Evolutionary conservation across 2,797 vertebrate species (phyloP).

Genomic region (Acrossocheilus wenchowensis): DNA sequence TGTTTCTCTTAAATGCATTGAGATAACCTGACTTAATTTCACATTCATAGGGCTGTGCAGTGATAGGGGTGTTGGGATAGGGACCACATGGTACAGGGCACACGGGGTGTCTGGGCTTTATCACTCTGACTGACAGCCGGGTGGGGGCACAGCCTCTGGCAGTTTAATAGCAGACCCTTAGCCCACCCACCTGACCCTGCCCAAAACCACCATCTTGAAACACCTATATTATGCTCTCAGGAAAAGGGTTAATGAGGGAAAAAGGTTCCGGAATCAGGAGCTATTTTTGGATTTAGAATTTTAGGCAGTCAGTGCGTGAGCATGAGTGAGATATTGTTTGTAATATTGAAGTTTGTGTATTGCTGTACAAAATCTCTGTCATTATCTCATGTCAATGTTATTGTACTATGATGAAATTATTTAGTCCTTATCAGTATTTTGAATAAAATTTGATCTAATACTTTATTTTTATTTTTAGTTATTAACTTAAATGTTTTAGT

Average conservation of each 20-base stretch:
- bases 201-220: constrained; percentile 63
- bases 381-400: background rate
- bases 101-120: constrained; percentile 76
- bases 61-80: constrained; percentile 48
- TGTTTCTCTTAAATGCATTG: background rate
- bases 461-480: background rate
- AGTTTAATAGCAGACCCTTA: constrained; percentile 65
- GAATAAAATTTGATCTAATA: background rate
- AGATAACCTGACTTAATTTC: constrained; percentile 43
- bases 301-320: constrained; percentile 39
- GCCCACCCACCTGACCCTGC: constrained; percentile 57
- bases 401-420: background rate
- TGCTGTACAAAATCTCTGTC: background rate
- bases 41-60: constrained; percentile 51
- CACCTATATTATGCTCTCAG: constrained; percentile 68
- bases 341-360: background rate
- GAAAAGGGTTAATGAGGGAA: constrained; percentile 69
- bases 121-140: constrained; percentile 76
- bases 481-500: background rate
- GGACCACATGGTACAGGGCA: constrained; percentile 56
- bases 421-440: background rate
- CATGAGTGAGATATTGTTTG: constrained; percentile 4
- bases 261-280: constrained; percentile 61
- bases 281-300: constrained; percentile 62
- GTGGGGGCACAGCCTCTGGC: constrained; percentile 64